These are phyloP conservation scores for Cephus cinctus DNA, from an alignment of 1,140 invertebrate genomes.

Conservation along the genomic window DNA sequence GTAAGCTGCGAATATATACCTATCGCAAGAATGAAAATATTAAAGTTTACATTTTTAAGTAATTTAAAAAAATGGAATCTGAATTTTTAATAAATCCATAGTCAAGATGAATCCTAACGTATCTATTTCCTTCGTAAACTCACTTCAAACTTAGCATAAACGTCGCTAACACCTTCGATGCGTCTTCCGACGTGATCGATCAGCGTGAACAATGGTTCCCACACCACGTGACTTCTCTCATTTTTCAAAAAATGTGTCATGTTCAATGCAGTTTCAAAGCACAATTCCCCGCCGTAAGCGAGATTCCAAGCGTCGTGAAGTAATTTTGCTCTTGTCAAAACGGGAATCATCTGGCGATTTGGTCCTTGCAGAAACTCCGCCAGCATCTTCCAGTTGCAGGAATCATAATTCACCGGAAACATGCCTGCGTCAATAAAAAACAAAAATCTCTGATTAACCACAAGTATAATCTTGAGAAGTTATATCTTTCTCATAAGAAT, in stretches of 20 bases:
- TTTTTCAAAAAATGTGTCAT: constrained; percentile 72
- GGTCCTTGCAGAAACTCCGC: constrained; percentile 62
- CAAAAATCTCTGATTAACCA: no score
- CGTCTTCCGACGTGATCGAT: constrained; percentile 74
- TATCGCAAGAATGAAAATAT: constrained; percentile 42
- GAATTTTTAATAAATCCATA: constrained; percentile 10
- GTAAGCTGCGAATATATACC: constrained; percentile 63
- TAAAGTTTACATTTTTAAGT: constrained; percentile 5
- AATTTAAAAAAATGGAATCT: constrained; percentile 2
- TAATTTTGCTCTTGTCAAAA: constrained; percentile 70
- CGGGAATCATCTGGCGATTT: constrained; percentile 62
- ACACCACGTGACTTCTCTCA: constrained; percentile 71
- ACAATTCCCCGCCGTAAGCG: constrained; percentile 73
- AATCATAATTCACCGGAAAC: constrained; percentile 81
- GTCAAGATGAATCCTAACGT: neutral
- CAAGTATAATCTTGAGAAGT: no score
- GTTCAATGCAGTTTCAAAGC: constrained; percentile 68
- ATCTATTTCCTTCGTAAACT: constrained; percentile 3
- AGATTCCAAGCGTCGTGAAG: constrained; percentile 78
- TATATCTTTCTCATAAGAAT: neutral
- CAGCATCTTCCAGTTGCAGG: constrained; percentile 74
- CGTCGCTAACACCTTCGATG: constrained; percentile 61
- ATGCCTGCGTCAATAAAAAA: constrained; percentile 66
- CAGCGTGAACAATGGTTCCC: constrained; percentile 77
- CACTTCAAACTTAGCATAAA: constrained; percentile 70